These are phyloP conservation scores for Leuciscus idus DNA, from an alignment of 2,113 vertebrate genomes.

Conservation along the genomic window DNA sequence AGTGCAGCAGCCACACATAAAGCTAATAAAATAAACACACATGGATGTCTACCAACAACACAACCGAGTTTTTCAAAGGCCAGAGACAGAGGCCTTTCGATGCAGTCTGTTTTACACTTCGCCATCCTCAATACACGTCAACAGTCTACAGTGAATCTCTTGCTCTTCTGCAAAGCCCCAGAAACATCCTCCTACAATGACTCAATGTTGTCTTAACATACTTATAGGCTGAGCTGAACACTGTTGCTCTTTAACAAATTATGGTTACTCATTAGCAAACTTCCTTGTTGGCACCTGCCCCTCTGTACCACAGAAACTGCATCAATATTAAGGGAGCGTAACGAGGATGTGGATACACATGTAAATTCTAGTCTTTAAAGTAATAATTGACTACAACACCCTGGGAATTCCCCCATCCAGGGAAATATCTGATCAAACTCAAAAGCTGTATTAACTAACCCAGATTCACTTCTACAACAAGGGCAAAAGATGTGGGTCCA, in stretches of 20 bases:
- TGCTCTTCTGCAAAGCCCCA: neutral
- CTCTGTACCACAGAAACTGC: neutral
- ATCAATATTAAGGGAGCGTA: too few species aligned
- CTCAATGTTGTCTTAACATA: neutral
- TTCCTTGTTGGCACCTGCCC: neutral
- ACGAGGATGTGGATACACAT: too few species aligned
- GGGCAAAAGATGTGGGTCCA: too few species aligned
- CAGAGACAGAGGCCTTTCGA: constrained; percentile 65
- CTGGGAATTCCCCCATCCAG: neutral
- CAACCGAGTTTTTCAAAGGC: constrained; percentile 63
- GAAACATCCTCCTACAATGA: neutral
- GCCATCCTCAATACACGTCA: neutral
- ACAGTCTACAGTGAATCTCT: neutral
- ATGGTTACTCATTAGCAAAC: neutral
- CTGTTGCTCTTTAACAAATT: neutral
- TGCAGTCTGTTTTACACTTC: constrained; percentile 63
- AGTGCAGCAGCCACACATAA: constrained; percentile 61
- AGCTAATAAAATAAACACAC: constrained; percentile 68
- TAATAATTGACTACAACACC: neutral
- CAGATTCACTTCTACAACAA: too few species aligned
- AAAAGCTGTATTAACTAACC: too few species aligned
- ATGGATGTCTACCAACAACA: constrained; percentile 67
- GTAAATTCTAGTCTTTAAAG: too few species aligned
- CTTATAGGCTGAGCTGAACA: neutral
- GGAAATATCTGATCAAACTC: neutral